These are phyloP conservation scores for Taeniopygia guttata DNA, from an alignment of 2,797 vertebrate genomes.

Conservation along the genomic window DNA sequence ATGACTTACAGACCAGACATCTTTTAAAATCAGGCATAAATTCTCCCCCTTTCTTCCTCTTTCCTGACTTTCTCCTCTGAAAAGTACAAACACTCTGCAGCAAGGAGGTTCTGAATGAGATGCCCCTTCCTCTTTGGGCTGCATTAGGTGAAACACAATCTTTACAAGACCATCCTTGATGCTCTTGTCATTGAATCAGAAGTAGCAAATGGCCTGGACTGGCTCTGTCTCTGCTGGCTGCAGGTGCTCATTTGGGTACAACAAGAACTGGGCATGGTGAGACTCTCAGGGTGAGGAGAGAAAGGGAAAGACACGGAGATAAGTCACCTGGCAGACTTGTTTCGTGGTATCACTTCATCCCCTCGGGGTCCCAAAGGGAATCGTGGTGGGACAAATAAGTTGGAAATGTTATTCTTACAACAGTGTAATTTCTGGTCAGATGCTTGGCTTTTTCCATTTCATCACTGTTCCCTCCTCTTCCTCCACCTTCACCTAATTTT, in stretches of 20 bases:
- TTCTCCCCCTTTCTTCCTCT: background rate
- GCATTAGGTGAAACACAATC: background rate
- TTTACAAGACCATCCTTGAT: background rate
- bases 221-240: background rate
- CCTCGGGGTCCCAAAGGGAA: background rate
- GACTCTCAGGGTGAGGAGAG: background rate
- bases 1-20: rapidly evolving
- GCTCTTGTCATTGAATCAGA: background rate
- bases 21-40: background rate
- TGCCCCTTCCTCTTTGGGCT: background rate
- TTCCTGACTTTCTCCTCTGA: background rate
- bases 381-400: slow-evolving; percentile 38
- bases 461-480: background rate
- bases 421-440: slow-evolving; percentile 37
- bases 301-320: background rate
- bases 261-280: background rate
- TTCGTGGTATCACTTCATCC: background rate
- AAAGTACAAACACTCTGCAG: background rate
- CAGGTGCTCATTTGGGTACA: rapidly evolving
- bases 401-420: slow-evolving; percentile 49
- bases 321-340: background rate
- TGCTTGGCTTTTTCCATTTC: slow-evolving; percentile 55
- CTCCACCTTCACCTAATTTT: background rate
- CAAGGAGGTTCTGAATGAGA: background rate
- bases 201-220: background rate